phyloP scores from a whole-genome alignment of 2,113 vertebrate genomes.

The Hippolais icterina region DNA sequence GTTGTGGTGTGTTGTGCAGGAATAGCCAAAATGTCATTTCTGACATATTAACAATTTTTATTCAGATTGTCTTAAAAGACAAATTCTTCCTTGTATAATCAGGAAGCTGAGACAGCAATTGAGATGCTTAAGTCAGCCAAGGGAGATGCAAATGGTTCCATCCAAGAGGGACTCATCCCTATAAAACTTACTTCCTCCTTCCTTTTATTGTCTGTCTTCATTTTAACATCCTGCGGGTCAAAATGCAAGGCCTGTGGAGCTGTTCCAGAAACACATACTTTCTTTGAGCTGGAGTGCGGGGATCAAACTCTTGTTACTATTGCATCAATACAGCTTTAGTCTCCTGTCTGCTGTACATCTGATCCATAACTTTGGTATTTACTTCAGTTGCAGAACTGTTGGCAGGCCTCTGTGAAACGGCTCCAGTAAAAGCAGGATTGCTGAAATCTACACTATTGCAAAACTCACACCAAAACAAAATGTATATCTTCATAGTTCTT shows the following conservation, averaged over 20 bases:
- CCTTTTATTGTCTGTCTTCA: background rate
- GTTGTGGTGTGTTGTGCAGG: background rate
- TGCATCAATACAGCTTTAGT: background rate
- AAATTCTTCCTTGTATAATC: background rate
- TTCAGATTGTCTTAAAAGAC: background rate
- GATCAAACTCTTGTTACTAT: background rate
- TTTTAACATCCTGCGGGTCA: background rate
- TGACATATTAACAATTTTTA: background rate
- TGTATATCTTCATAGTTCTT: background rate
- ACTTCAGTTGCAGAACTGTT: background rate
- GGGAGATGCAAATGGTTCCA: background rate
- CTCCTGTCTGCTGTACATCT: background rate
- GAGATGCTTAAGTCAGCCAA: background rate
- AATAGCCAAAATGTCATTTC: background rate
- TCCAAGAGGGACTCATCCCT: background rate
- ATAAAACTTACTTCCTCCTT: background rate
- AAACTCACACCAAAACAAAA: constrained; percentile 38
- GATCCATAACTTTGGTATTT: constrained; percentile 10
- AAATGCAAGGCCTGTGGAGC: background rate
- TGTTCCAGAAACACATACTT: background rate
- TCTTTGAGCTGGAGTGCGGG: background rate
- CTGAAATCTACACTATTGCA: constrained; percentile 6
- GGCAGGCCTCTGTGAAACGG: background rate
- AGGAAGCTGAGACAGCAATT: background rate
- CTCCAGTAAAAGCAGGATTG: constrained; percentile 44